These are phyloP conservation scores for Galerucella calmariensis DNA, from an alignment of 2,888 invertebrate species.

Conservation along the genomic window DNA sequence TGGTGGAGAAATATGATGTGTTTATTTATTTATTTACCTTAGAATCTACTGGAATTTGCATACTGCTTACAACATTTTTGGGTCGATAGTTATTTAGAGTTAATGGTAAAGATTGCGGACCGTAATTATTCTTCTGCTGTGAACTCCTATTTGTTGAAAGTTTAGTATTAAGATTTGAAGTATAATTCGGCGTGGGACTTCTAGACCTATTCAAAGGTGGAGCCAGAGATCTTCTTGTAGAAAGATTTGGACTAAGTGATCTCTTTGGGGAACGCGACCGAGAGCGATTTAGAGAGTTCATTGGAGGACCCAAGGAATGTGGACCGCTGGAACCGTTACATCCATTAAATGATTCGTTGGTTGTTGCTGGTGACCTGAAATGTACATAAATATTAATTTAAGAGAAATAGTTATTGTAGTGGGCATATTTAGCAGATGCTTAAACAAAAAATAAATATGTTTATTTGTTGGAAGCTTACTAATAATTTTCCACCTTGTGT, in stretches of 20 bases:
- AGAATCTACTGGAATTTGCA: constrained; percentile 64
- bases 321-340: constrained; percentile 48
- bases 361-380: constrained; percentile 24
- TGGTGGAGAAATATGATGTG: too few species aligned
- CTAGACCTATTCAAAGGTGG: constrained; percentile 61
- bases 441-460: too few species aligned
- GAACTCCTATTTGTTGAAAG: constrained; percentile 53
- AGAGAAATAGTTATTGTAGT: too few species aligned
- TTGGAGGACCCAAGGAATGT: constrained; percentile 61
- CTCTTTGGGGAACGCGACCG: constrained; percentile 61
- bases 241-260: constrained; percentile 58
- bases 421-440: too few species aligned
- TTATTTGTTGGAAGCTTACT: too few species aligned
- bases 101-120: constrained; percentile 48
- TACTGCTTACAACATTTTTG: constrained; percentile 61
- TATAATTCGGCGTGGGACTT: constrained; percentile 68
- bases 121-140: constrained; percentile 45
- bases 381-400: neutral
- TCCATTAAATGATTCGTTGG: constrained; percentile 33
- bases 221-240: constrained; percentile 57
- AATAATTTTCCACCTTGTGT: too few species aligned
- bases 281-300: constrained; percentile 63
- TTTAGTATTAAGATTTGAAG: constrained; percentile 64
- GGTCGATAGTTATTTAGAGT: constrained; percentile 39
- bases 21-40: constrained; percentile 44